Evolutionary conservation across 2,797 vertebrate species (phyloP), one percentile per base, ranked within the genome.

Genomic region (Benthosema pterotum): DNA sequence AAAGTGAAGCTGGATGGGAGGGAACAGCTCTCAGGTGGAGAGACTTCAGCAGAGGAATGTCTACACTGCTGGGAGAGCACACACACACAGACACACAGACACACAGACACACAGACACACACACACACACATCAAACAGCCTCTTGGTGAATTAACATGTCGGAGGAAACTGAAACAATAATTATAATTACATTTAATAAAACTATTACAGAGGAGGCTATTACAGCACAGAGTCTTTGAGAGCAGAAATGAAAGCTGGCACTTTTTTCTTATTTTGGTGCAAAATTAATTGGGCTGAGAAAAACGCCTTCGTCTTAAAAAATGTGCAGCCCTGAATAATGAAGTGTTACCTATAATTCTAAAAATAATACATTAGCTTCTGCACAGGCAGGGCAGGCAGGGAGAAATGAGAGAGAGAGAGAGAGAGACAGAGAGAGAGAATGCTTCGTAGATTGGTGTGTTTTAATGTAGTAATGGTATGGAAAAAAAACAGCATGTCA

Each of bases 401-500:
- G 13, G 9, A 38, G 42, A 17, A 25, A 3, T 11, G 16, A 25
- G 49, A 18, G 19, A 51, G 28, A 51, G 17, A 56, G 17, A 57
- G 2, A 14, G 19, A 22, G 22, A 38, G 18, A 13, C 6, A 9
- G 8, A 4, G 45, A 52, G 62, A 72, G 88, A 91, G 93, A 86
- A 89, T 92, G 85, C 83, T 89, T 92, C 92, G 85, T 83, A 88
- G 89, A 90, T 90, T 90, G 92, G 83, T 19, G 69, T 49, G 60
- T 38, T 61, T 91, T 85, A 87, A 74, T 78, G 89, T 89, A 91
- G 92, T 87, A 81, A 79, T 74, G 83, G 84, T 67, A 81, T 76
- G 45, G 82, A 81, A 79, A 79, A 65, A 46, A 32, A 18, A 77
- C 72, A 47, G 72, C 18, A 6, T 45, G 73, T 75, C 49, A 17